These are phyloP conservation scores for Peucedramus taeniatus DNA, from an alignment of 2,113 vertebrate genomes.

Conservation along the genomic window DNA sequence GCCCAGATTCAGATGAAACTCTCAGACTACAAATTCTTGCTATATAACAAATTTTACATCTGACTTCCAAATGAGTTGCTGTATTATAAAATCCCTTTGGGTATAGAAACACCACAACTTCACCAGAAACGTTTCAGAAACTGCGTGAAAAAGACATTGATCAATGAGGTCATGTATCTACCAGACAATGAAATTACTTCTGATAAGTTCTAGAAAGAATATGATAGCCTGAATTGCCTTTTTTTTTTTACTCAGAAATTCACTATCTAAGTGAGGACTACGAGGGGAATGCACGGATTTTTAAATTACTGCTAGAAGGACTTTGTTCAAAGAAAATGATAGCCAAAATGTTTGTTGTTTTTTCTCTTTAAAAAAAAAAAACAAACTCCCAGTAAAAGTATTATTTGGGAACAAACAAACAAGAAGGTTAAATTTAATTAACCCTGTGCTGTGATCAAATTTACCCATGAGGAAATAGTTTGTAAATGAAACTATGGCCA, in stretches of 20 bases:
- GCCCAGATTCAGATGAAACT: neutral
- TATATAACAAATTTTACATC: neutral
- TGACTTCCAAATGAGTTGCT: neutral
- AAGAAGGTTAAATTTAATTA: neutral
- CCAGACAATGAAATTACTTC: neutral
- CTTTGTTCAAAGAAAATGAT: neutral
- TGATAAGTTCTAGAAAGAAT: neutral
- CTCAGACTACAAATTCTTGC: neutral
- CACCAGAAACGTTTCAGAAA: constrained; percentile 7
- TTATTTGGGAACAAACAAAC: neutral
- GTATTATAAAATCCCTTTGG: neutral
- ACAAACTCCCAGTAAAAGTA: neutral
- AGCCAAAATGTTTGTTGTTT: neutral
- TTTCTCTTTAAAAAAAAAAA: neutral
- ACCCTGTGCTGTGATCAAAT: neutral
- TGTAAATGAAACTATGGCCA: neutral
- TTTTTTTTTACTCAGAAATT: neutral
- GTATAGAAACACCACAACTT: neutral
- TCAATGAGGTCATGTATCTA: neutral
- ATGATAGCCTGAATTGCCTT: neutral
- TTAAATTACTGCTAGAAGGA: neutral
- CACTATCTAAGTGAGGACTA: neutral
- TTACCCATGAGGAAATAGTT: neutral
- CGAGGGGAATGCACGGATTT: neutral
- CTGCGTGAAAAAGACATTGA: constrained; percentile 4